These are phyloP conservation scores for Chascanopsetta lugubris DNA, from an alignment of 2,113 vertebrate species.

Conservation along the genomic window DNA sequence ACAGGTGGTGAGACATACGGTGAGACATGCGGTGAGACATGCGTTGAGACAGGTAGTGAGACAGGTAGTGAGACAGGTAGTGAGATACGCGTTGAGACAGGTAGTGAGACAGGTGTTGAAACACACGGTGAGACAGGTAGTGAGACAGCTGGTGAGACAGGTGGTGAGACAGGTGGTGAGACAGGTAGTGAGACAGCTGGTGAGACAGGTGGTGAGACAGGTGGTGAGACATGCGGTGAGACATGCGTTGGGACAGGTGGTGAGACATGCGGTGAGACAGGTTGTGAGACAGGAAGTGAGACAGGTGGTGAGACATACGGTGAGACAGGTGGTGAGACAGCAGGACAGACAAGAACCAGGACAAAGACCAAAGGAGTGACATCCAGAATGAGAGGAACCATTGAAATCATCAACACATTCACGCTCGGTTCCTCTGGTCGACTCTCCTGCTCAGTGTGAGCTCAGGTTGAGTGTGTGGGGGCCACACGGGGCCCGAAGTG, in stretches of 20 bases:
- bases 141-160: background rate
- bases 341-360: slow-evolving; percentile 1
- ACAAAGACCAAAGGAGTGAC: background rate
- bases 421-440: background rate
- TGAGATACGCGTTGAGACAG: background rate
- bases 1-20: background rate
- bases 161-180: background rate
- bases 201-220: slow-evolving; percentile 1
- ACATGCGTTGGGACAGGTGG: too few species aligned
- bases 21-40: background rate
- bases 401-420: background rate
- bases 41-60: background rate
- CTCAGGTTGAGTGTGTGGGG: slow-evolving; percentile 20
- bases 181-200: background rate
- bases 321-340: background rate
- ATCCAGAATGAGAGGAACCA: too few species aligned
- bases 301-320: slow-evolving; percentile 1
- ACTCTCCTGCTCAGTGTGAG: slow-evolving; percentile 14
- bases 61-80: background rate
- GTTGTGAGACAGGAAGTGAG: background rate
- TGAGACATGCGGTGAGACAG: background rate
- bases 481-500: slow-evolving; percentile 39
- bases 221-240: background rate
- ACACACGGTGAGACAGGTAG: background rate
- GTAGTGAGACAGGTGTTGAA: background rate